Evolutionary conservation across 2,113 vertebrate genomes (phyloP), one percentile per base, ranked within the genome.

Genomic region (Symphodus melops): DNA sequence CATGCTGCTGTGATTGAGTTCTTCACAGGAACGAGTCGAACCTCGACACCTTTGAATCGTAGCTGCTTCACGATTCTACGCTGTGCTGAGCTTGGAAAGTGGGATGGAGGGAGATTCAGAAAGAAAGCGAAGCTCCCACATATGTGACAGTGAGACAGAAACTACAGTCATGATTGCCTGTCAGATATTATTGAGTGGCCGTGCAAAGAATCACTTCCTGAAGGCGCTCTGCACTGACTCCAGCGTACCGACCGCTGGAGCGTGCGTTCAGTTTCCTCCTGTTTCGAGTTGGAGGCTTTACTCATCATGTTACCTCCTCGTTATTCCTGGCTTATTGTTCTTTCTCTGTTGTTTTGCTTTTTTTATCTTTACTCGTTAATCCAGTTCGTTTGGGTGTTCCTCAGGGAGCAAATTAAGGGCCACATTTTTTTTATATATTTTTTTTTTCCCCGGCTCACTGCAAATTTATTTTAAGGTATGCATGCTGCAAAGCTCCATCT

Each of bases 401-500:
- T 86, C 82, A 80, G 68, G 79, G 84, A 82, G 39, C 62, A 85
- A 84, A 83, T 91, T 83, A 86, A 48, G 66, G 66, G 21, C 83
- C 25, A 21, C 61, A 73, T 55, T 33, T 1, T 48, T n/a, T n/a
- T n/a, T n/a, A n/a, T n/a, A n/a, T n/a, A n/a, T n/a, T n/a, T n/a
- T n/a, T n/a, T n/a, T 12, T 68, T 52, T 67, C 59, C 8, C 39
- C 20, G 61, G 66, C 63, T 63, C 65, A 46, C n/a, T 54, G 73
- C 57, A 52, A 58, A 81, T 79, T 87, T 79, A 88, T 87, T 86
- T 77, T 58, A 33, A 71, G 64, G 72, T 83, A 89, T 81, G 76
- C 69, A 41, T 55, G 58, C 71, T 64, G 72, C 79, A 67, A 49
- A 75, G 60, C 88, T 77, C 72, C 77, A 86, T 84, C 79, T 86